Evolutionary conservation across 2,797 vertebrate genomes (phyloP), one percentile per base, ranked within the genome.

Genomic region (Tinamus major): DNA sequence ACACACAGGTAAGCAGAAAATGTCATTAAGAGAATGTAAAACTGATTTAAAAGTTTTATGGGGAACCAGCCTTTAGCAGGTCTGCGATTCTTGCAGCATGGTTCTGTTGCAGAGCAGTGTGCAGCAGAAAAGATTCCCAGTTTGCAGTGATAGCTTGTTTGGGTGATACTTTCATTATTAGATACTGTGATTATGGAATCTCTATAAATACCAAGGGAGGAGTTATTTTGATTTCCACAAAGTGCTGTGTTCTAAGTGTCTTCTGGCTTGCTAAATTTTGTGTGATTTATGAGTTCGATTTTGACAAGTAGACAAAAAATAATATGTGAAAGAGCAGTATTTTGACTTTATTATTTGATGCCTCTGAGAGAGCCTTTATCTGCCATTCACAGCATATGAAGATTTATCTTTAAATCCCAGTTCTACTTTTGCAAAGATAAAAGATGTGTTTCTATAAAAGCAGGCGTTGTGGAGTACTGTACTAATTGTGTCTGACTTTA

Each of bases 381-480:
- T 94, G 81, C 67, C 89, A 91, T 93, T 94, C 89, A 91, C 24
- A 41, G 67, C 14, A 13, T 23, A 85, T 41, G 33, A 94, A 85
- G 63, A 46, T 80, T 89, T 94, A 55, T 95, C 76, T 91, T 88
- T 62, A 92, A 93, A 93, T 88, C 67, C 29, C 74, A 93, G 77
- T 51, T 93, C 89, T 92, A 87, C 87, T 94, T 91, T 80, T 81
- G 55, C 48, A n/a, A 76, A 95, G 91, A 91, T 93, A 87, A 95
- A 92, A 92, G 89, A 91, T 81, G n/a, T 17, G 4, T 74, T 92
- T 88, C 55, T 79, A 31, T 83, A 89, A 95, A 91, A 92, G 62
- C 75, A 59, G 82, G 9, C 67, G 56, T 87, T 79, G n/a, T 87
- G 56, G 53, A 64, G 29, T 78, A 93, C 86, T 94, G 86, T 78